A percentile compares a stretch with the other conserved stretches of the same genome.
Evolutionary conservation across 2,888 invertebrate genomes (phyloP).

Genomic region (Polydrusus tereticollis): DNA sequence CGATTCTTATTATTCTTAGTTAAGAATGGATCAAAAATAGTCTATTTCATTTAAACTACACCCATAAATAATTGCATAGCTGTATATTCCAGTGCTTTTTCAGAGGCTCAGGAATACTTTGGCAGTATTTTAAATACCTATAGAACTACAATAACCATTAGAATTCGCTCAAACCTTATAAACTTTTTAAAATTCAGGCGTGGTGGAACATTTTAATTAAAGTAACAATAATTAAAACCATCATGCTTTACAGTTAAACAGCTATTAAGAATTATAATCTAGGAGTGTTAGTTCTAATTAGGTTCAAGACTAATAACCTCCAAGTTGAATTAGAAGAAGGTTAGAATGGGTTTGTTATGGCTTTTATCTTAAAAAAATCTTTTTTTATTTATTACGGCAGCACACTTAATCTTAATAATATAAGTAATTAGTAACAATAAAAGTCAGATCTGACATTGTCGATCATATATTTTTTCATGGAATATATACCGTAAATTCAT

Average conservation of each 20-base stretch:
- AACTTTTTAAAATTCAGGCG: neutral
- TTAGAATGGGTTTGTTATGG: neutral
- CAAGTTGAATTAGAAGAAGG: neutral
- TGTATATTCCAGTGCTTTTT: too few species aligned
- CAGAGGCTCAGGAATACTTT: too few species aligned
- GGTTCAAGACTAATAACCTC: slow-evolving; percentile 14
- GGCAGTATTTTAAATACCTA: neutral
- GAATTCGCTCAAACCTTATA: neutral
- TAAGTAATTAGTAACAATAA: neutral
- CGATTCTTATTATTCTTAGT: too few species aligned
- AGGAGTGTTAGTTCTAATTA: slow-evolving; percentile 5
- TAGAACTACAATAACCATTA: neutral
- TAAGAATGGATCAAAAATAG: too few species aligned
- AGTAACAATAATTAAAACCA: neutral
- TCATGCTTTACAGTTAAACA: neutral
- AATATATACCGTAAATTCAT: neutral
- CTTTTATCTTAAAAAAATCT: neutral
- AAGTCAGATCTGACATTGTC: neutral
- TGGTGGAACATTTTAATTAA: slow-evolving; percentile 13
- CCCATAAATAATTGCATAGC: too few species aligned
- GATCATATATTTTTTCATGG: slow-evolving; percentile 3
- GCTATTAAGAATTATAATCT: neutral
- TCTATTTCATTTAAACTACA: too few species aligned
- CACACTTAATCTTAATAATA: neutral
- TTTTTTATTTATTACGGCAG: slow-evolving; percentile 5